Conservation (phyloP, 2,888 invertebrate genomes). For the Galeopsomyia nigrocyanea region DNA sequence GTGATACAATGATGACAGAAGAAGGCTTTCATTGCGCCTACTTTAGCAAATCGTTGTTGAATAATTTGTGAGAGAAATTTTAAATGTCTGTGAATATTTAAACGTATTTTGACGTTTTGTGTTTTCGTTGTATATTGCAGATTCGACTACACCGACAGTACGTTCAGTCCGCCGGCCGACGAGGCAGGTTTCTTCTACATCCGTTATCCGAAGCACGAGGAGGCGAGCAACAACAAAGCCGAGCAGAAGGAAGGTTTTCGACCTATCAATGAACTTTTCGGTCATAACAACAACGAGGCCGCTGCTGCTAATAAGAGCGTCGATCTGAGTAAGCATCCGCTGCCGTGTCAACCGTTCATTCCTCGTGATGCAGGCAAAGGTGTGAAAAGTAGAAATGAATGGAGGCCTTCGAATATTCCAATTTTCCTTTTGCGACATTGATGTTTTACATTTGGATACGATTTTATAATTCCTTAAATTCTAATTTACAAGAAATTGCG, state of each 20-base stretch:
- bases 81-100: no score
- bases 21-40: no score
- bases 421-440: no score
- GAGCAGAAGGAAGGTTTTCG: slow-evolving; percentile 54
- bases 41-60: no score
- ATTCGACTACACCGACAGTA: slow-evolving; percentile 73
- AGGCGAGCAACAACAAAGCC: slow-evolving; percentile 33
- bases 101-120: no score
- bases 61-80: no score
- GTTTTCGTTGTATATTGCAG: slow-evolving; percentile 61
- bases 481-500: no score
- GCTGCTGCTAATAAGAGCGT: slow-evolving; percentile 47
- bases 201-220: slow-evolving; percentile 70
- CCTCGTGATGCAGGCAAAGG: slow-evolving; percentile 56
- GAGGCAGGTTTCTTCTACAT: slow-evolving; percentile 83
- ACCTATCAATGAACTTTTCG: slow-evolving; percentile 57
- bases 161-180: slow-evolving; percentile 80
- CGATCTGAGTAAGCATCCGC: slow-evolving; percentile 77
- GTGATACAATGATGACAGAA: no score
- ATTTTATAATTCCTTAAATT: no score
- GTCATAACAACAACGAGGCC: slow-evolving; percentile 43
- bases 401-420: no score
- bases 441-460: no score
- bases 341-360: slow-evolving; percentile 73
- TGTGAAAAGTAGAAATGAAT: slow-evolving; percentile 36